These are phyloP conservation scores for Tragelaphus scriptus DNA, from an alignment of 2,113 vertebrate genomes.

Conservation along the genomic window DNA sequence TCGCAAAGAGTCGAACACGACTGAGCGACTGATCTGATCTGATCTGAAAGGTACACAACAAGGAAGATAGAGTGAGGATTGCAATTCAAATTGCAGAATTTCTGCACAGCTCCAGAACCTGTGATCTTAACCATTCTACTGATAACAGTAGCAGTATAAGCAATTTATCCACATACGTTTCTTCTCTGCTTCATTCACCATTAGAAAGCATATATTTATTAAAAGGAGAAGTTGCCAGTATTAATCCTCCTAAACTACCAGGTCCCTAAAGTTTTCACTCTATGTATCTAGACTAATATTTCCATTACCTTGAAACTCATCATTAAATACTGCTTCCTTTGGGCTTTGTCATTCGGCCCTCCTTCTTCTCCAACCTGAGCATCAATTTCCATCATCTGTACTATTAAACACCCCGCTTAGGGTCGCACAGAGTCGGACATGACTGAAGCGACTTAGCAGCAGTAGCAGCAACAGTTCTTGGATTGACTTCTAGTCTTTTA, in stretches of 20 bases:
- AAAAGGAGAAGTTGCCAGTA: not conserved
- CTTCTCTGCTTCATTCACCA: not conserved
- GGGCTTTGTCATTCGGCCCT: not conserved
- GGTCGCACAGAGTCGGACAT: too few relatives aligned
- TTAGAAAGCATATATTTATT: not conserved
- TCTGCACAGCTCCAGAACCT: not conserved
- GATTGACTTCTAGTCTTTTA: not conserved
- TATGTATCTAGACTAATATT: not conserved
- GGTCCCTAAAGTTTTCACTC: too few relatives aligned
- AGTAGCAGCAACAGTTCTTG: not conserved
- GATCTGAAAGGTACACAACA: not conserved
- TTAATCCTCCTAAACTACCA: not conserved
- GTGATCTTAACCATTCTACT: not conserved
- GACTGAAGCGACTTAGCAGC: too few relatives aligned
- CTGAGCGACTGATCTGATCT: too few relatives aligned
- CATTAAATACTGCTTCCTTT: not conserved
- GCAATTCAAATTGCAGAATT: not conserved
- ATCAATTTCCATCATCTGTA: not conserved
- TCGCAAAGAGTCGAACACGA: too few relatives aligned
- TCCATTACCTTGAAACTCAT: not conserved
- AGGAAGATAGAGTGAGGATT: not conserved
- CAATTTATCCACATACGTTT: not conserved
- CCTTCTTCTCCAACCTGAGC: not conserved
- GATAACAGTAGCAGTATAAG: not conserved
- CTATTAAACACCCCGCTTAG: not conserved